A percentile compares a stretch with the other conserved stretches of the same genome.
Conservation (phyloP, 2,113 vertebrate genomes). For the Lepus americanus region DNA sequence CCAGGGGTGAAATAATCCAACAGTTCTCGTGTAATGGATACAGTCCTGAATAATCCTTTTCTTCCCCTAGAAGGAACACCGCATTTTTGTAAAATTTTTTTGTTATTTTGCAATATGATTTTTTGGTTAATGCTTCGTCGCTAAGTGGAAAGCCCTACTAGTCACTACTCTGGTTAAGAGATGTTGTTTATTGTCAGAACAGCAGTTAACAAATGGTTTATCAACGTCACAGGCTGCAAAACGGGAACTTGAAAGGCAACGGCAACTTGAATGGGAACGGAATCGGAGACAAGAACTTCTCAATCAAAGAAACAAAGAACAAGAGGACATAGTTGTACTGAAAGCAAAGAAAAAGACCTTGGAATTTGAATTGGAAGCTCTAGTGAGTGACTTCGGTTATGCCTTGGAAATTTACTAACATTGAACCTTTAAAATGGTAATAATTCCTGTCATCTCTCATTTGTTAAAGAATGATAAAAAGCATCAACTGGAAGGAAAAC, state of each 20-base stretch:
- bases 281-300: constrained; percentile 97
- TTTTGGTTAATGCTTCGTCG: neutral
- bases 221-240: constrained; percentile 92
- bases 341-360: constrained; percentile 99
- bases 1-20: neutral
- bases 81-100: constrained; percentile 16
- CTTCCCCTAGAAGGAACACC: neutral
- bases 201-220: neutral
- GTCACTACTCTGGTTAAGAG: neutral
- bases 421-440: neutral
- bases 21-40: neutral
- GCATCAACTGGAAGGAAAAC: constrained; percentile 96
- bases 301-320: constrained; percentile 96
- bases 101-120: neutral
- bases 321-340: constrained; percentile 97
- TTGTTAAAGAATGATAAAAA: constrained; percentile 95
- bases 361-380: constrained; percentile 97
- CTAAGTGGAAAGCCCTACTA: constrained; percentile 5
- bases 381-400: constrained; percentile 88
- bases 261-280: constrained; percentile 98
- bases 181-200: neutral
- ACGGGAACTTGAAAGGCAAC: constrained; percentile 96
- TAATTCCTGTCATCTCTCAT: constrained; percentile 51
- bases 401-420: neutral
- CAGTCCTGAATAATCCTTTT: neutral